phyloP scores from a whole-genome alignment of 1,140 invertebrate species.

The Metaphire vulgaris region DNA sequence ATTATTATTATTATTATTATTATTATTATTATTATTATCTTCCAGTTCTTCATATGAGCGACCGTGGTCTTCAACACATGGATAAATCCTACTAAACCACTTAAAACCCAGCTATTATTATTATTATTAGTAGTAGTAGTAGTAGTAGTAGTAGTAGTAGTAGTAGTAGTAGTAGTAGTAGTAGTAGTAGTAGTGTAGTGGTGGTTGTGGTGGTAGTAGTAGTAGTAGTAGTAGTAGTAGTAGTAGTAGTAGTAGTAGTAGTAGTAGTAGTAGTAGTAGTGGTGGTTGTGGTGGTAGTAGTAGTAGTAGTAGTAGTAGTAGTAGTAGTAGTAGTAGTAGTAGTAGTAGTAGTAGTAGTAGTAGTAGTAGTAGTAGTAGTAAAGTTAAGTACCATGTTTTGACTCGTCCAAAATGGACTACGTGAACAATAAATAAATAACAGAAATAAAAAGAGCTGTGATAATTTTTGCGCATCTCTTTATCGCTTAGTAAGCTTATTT shows the following conservation, averaged over 20 bases:
- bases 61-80: no score
- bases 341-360: slow-evolving; percentile 2
- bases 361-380: slow-evolving; percentile 3
- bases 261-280: background rate
- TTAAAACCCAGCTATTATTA: no score
- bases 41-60: no score
- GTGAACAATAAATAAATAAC: no score
- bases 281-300: background rate
- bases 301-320: slow-evolving; percentile 3
- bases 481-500: no score
- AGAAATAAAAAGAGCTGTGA: no score
- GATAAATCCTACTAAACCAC: no score
- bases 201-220: background rate
- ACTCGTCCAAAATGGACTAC: no score
- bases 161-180: slow-evolving; percentile 3
- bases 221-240: slow-evolving; percentile 1
- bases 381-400: no score
- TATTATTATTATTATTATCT: no score
- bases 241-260: background rate
- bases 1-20: no score
- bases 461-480: no score
- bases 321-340: slow-evolving; percentile 2
- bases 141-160: slow-evolving; percentile 2
- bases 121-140: background rate
- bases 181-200: slow-evolving; percentile 2